phyloP scores from a whole-genome alignment of 2,797 vertebrate genomes.

The Synanceia verrucosa region DNA sequence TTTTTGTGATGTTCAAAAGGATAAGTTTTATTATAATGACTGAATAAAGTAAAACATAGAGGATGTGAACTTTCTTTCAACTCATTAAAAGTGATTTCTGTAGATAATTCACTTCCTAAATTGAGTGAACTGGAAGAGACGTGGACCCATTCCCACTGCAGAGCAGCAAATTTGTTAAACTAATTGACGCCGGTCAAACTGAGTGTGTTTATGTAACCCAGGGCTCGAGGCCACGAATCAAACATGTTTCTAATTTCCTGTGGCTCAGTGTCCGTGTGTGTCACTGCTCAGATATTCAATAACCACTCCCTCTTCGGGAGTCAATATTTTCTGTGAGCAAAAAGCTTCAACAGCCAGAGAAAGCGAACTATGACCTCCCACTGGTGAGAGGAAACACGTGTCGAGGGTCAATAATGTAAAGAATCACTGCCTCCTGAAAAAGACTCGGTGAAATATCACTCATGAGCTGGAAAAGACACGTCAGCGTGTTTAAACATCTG shows the following conservation, averaged over 20 bases:
- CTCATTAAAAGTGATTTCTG: neutral
- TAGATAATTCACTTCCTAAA: conserved; percentile 9
- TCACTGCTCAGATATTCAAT: conserved; percentile 68
- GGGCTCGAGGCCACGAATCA: conserved; percentile 57
- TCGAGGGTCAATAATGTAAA: neutral
- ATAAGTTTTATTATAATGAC: neutral
- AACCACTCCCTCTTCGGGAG: conserved; percentile 40
- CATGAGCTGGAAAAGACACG: neutral
- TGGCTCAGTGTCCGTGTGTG: conserved; percentile 56
- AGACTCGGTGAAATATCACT: neutral
- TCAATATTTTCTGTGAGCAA: conserved; percentile 65
- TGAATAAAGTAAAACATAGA: neutral
- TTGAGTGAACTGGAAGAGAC: conserved; percentile 19
- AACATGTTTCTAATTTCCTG: conserved; percentile 74
- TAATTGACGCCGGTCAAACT: conserved; percentile 6
- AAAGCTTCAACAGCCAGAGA: conserved; percentile 42
- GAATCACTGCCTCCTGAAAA: neutral
- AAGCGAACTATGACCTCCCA: conserved; percentile 22
- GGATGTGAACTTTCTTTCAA: neutral
- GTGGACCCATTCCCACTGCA: conserved; percentile 47
- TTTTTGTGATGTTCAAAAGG: neutral
- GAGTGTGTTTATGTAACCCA: conserved; percentile 41
- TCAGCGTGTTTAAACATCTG: neutral
- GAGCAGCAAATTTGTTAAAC: conserved; percentile 21
- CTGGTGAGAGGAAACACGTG: neutral